Base-by-base conservation (phyloP, 2,113 vertebrate species). In the Xiphophorus maculatus region DNA sequence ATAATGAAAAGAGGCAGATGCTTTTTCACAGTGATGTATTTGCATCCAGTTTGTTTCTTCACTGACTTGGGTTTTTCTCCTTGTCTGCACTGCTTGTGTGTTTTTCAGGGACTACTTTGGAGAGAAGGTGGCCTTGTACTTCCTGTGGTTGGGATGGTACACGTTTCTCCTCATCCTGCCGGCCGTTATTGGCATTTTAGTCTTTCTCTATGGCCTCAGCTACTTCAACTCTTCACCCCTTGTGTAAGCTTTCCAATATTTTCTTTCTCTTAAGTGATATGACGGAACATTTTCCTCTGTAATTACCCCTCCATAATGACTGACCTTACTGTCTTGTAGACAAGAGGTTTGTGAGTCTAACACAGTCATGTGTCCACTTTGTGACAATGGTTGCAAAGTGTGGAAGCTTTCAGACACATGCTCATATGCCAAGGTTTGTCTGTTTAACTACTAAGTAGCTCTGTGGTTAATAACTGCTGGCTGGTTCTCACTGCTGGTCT, bases 141-240 rank as follows among this genome's bases (percentile, higher is more conserved):
- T 96, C 2, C 92, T 96, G 77, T 99, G 98, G 97, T 90, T 99
- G 60, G 96, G 97, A 74, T 99, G 97, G 96, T 99, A 99, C 89
- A 99, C 97, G n/a, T 93, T 33, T 70, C 90, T 97, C 87, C 95
- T 99, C 74, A 69, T 94, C 8, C 79, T 95, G 0, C 97, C 97
- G 0, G 96, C 97, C 0, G 0, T 88, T 25, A 84, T 78, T 0
- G 97, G 98, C 30, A 4, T 96, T 61, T 0, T 94, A 1, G 70
- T 96, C 60, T 94, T 97, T 8, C 91, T 97, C 35, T 95, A 94
- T 27, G 96, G 96, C 58, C 85, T 97, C 3, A 86, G 94, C 0
- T 88, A 93, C 73, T 98, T 96, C 77, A 90, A 85, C 12, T 93
- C 89, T 85, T 96, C 95, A 72, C 97, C 96, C 54, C 93, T 98